These are phyloP conservation scores for Nannoperca obscura DNA, from an alignment of 2,797 vertebrate species.

Conservation along the genomic window DNA sequence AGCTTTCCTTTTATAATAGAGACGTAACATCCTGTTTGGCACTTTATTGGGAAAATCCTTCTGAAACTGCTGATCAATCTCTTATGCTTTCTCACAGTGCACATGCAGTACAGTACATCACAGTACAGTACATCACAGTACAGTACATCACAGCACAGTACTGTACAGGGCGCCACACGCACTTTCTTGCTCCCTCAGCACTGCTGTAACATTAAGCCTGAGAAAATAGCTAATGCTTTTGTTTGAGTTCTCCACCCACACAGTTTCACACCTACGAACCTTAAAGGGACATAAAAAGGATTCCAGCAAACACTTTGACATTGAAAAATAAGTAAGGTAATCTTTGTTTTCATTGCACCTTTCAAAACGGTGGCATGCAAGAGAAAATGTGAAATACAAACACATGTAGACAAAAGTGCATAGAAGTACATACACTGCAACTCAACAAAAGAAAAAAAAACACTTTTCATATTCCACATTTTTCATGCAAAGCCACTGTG, in stretches of 20 bases:
- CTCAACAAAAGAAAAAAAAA: not conserved
- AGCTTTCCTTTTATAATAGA: not conserved
- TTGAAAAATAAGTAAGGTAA: slow-evolving; percentile 28
- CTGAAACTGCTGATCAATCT: no score
- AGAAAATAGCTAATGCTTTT: slow-evolving; percentile 52
- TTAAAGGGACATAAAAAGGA: slow-evolving; percentile 29
- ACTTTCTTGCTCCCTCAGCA: slow-evolving; percentile 10
- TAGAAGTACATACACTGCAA: not conserved
- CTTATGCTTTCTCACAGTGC: no score
- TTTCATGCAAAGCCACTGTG: not conserved
- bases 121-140: no score
- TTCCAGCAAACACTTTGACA: slow-evolving; percentile 36
- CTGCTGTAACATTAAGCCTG: slow-evolving; percentile 32
- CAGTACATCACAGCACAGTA: not conserved
- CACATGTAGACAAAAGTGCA: not conserved
- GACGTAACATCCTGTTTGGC: not conserved
- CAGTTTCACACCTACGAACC: slow-evolving; percentile 51
- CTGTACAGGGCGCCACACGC: not conserved
- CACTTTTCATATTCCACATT: not conserved
- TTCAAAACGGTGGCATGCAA: slow-evolving; percentile 4
- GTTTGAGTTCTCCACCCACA: slow-evolving; percentile 52
- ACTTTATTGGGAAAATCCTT: no score
- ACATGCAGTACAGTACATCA: no score
- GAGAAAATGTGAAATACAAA: not conserved
- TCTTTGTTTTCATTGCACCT: slow-evolving; percentile 29